Conservation (phyloP, 2,113 vertebrate genomes). For the Hipposideros armiger region DNA sequence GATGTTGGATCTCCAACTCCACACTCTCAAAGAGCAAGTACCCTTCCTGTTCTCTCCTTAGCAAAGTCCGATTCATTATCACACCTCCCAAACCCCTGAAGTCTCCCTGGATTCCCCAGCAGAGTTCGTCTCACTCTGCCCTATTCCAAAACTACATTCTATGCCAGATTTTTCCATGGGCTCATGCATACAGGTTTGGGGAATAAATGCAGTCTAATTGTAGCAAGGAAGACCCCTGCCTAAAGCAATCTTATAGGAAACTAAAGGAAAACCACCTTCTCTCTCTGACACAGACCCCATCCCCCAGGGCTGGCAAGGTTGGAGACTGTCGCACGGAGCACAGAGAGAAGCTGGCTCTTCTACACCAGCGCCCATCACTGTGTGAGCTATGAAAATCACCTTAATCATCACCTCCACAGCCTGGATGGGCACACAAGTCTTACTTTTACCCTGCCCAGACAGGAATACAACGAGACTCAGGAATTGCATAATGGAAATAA, state of each 20-base stretch:
- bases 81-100: not conserved
- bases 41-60: not conserved
- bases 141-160: conserved; percentile 3
- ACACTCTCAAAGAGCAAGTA: not conserved
- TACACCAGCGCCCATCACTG: not conserved
- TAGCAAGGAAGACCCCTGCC: not conserved
- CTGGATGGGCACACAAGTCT: not conserved
- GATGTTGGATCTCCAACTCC: not conserved
- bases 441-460: not conserved
- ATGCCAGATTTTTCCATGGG: not conserved
- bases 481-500: not conserved
- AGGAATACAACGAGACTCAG: not conserved
- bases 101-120: not conserved
- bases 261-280: not conserved
- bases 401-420: not conserved
- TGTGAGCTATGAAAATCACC: not conserved
- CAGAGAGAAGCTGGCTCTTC: not conserved
- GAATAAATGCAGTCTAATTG: not conserved
- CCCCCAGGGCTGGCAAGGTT: not conserved
- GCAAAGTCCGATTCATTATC: not conserved
- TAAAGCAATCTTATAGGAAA: not conserved
- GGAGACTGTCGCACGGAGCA: not conserved
- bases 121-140: not conserved
- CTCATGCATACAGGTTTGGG: not conserved
- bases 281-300: not conserved